A percentile compares a stretch with the other conserved stretches of the same genome.
These are phyloP conservation scores for Diarsia rubi DNA, from an alignment of 2,888 invertebrate species.

Conservation along the genomic window DNA sequence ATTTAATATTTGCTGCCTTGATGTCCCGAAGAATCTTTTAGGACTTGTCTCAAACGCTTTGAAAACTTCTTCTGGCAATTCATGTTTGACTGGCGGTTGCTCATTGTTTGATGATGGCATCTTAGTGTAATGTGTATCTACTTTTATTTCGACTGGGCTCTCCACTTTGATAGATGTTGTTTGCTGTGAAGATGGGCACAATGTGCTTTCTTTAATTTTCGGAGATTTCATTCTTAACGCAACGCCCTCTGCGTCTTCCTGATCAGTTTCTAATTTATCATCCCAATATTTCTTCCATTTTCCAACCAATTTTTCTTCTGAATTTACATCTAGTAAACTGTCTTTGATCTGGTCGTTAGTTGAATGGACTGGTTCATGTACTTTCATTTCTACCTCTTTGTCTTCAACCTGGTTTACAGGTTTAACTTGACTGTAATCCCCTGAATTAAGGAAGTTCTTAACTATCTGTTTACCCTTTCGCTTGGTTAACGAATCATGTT, in stretches of 20 bases:
- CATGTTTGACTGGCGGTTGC: constrained; percentile 77
- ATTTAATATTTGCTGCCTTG: constrained; percentile 86
- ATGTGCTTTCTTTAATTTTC: constrained; percentile 31
- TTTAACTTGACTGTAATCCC: constrained; percentile 71
- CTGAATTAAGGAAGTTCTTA: constrained; percentile 80
- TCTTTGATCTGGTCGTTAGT: constrained; percentile 35
- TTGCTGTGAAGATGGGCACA: constrained; percentile 4
- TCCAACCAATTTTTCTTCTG: constrained; percentile 79
- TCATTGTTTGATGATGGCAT: not conserved
- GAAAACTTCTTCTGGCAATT: constrained; percentile 87
- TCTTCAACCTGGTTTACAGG: constrained; percentile 59
- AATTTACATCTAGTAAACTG: constrained; percentile 53
- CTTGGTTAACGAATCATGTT: constrained; percentile 86
- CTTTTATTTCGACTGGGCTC: constrained; percentile 23
- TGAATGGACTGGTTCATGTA: constrained; percentile 48
- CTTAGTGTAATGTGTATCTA: constrained; percentile 16
- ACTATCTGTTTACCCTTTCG: constrained; percentile 85
- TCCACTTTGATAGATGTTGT: not conserved
- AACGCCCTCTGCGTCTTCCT: constrained; percentile 65
- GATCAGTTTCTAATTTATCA: constrained; percentile 80
- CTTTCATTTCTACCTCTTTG: constrained; percentile 58
- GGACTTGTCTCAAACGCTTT: constrained; percentile 89
- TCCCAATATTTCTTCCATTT: constrained; percentile 88
- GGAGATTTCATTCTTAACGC: constrained; percentile 54
- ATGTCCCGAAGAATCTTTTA: constrained; percentile 88